Evolutionary conservation across 2,888 invertebrate genomes (phyloP).

Genomic region (Meteorus colon): DNA sequence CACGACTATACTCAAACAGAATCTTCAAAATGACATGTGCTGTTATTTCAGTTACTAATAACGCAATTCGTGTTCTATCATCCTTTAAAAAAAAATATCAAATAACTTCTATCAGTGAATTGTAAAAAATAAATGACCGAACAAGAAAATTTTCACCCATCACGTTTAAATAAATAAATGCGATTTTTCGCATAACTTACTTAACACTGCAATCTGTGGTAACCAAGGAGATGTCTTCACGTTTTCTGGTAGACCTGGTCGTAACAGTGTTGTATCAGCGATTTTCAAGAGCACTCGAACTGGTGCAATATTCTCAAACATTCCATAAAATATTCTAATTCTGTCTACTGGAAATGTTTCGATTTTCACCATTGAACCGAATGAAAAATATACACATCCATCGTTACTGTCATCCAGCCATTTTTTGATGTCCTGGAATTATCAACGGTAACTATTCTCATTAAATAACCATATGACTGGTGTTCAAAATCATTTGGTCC

Average conservation of each 20-base stretch:
- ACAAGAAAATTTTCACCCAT: background rate
- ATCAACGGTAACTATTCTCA: background rate
- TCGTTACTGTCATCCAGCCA: slow-evolving; percentile 65
- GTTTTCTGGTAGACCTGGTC: slow-evolving; percentile 64
- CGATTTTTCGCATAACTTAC: slow-evolving; percentile 49
- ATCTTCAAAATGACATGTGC: no score
- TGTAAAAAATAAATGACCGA: background rate
- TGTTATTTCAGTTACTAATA: no score
- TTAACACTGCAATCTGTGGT: slow-evolving; percentile 62
- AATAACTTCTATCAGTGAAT: no score
- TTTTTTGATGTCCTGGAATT: slow-evolving; percentile 61
- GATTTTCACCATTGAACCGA: slow-evolving; percentile 69
- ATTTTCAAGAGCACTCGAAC: slow-evolving; percentile 66
- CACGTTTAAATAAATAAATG: no score
- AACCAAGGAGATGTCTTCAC: slow-evolving; percentile 65
- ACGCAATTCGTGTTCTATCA: no score
- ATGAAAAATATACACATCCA: slow-evolving; percentile 67
- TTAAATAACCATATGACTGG: no score
- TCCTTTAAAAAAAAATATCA: no score
- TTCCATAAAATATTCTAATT: slow-evolving; percentile 58
- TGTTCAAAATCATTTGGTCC: background rate
- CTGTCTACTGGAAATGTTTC: slow-evolving; percentile 62
- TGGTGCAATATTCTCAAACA: slow-evolving; percentile 64
- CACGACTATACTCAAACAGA: no score
- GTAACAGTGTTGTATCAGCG: slow-evolving; percentile 60